Conservation (phyloP, 2,888 invertebrate species). For the Aradus depressus region DNA sequence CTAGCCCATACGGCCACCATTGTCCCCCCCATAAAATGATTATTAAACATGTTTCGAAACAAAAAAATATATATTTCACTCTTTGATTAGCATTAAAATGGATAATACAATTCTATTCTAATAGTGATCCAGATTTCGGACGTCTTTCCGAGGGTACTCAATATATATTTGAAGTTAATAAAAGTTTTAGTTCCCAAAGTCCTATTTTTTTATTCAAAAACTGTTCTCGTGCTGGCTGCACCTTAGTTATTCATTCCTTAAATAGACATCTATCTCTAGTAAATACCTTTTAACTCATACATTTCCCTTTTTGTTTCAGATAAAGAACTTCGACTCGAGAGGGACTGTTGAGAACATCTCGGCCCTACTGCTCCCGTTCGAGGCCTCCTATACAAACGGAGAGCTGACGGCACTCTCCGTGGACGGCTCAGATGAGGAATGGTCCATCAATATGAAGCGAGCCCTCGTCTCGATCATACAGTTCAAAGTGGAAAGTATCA, state of each 20-base stretch:
- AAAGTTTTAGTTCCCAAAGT: background rate
- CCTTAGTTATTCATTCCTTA: background rate
- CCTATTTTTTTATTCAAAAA: background rate
- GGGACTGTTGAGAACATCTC: background rate
- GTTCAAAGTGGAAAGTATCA: slow-evolving; percentile 40
- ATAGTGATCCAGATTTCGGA: no score
- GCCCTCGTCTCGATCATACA: slow-evolving; percentile 75
- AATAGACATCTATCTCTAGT: background rate
- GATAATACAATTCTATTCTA: no score
- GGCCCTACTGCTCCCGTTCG: slow-evolving; percentile 25
- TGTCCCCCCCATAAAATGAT: no score
- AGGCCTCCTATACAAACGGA: slow-evolving; percentile 24
- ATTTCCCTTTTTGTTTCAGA: background rate
- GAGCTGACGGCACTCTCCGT: slow-evolving; percentile 22
- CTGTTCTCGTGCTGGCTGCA: background rate
- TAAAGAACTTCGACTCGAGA: background rate
- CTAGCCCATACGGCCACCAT: no score
- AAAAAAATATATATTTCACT: no score
- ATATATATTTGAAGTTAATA: no score
- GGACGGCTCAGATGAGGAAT: slow-evolving; percentile 52
- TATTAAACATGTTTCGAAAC: no score
- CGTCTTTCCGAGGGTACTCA: no score
- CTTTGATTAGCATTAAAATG: no score
- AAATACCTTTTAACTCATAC: background rate
- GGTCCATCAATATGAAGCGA: slow-evolving; percentile 81